These are phyloP conservation scores for Ascaphus truei DNA, from an alignment of 2,113 vertebrate species.

Conservation along the genomic window DNA sequence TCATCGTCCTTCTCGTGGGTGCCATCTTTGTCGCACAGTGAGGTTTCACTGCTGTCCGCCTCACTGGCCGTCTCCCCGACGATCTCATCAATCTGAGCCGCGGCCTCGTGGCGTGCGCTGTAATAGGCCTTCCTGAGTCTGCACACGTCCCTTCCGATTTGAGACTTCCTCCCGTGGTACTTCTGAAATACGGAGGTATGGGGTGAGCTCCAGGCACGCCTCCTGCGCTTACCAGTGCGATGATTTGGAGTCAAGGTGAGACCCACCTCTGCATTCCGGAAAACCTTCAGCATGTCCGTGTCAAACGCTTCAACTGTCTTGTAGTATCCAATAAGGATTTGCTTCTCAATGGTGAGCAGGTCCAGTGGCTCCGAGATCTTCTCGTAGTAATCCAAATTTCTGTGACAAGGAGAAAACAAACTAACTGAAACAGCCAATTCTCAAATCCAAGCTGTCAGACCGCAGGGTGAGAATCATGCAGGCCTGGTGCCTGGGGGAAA, in stretches of 20 bases:
- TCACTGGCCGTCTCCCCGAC: slow-evolving; percentile 94
- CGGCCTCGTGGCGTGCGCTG: slow-evolving; percentile 84
- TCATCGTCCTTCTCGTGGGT: slow-evolving; percentile 80
- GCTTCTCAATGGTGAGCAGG: slow-evolving; percentile 91
- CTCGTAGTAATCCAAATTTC: slow-evolving; percentile 95
- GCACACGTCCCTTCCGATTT: slow-evolving; percentile 85
- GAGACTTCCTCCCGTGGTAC: slow-evolving; percentile 93
- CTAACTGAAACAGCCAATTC: neutral
- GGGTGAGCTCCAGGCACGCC: neutral
- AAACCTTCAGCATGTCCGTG: slow-evolving; percentile 97
- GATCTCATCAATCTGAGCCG: slow-evolving; percentile 94
- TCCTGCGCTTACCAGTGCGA: too few species aligned
- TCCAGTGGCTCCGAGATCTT: slow-evolving; percentile 95
- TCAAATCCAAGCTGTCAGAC: neutral
- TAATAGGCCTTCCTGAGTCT: slow-evolving; percentile 93
- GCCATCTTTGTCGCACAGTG: slow-evolving; percentile 66
- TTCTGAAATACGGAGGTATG: slow-evolving; percentile 65
- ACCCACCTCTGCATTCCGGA: slow-evolving; percentile 93
- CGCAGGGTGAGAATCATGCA: too few species aligned
- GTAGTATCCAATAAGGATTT: slow-evolving; percentile 92
- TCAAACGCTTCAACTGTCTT: slow-evolving; percentile 96
- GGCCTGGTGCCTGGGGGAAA: too few species aligned
- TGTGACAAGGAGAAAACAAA: slow-evolving; percentile 39
- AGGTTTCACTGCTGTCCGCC: slow-evolving; percentile 92
- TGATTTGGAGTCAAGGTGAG: neutral